These are phyloP conservation scores for Gerris lacustris DNA, from an alignment of 2,888 invertebrate species.

Conservation along the genomic window DNA sequence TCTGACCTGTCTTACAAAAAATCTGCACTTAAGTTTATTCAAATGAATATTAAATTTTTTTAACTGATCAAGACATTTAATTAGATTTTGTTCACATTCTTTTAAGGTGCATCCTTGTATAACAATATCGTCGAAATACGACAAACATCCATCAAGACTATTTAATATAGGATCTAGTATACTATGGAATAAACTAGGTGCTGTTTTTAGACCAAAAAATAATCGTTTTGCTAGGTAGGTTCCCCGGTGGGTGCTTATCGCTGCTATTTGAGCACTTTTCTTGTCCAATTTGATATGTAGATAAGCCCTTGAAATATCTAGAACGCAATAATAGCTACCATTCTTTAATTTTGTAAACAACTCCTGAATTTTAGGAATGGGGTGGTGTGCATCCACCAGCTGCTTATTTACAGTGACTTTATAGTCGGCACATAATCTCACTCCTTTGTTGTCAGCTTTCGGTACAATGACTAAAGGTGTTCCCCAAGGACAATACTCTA, in stretches of 20 bases:
- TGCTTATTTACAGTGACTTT: background rate
- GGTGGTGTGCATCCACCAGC: background rate
- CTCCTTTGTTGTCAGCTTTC: background rate
- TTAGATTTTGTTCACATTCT: constrained; percentile 20
- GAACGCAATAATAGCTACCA: background rate
- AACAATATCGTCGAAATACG: constrained; percentile 27
- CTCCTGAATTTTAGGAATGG: background rate
- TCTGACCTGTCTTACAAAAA: constrained; percentile 20
- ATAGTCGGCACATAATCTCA: background rate
- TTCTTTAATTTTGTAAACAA: background rate
- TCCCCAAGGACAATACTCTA: background rate
- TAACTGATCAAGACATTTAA: too few species aligned
- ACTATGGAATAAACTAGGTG: constrained; percentile 22
- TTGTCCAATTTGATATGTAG: background rate
- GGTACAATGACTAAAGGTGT: background rate
- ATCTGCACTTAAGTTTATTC: constrained; percentile 20
- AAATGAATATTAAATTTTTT: constrained; percentile 18
- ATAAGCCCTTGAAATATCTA: background rate
- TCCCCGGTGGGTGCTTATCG: background rate
- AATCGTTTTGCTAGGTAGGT: constrained; percentile 16
- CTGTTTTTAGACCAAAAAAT: constrained; percentile 24
- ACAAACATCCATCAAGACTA: too few species aligned
- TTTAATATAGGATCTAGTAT: background rate
- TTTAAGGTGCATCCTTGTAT: constrained; percentile 21
- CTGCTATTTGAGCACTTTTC: background rate